Conservation (phyloP, 1,140 invertebrate genomes). For the Drosophila ohnishii region DNA sequence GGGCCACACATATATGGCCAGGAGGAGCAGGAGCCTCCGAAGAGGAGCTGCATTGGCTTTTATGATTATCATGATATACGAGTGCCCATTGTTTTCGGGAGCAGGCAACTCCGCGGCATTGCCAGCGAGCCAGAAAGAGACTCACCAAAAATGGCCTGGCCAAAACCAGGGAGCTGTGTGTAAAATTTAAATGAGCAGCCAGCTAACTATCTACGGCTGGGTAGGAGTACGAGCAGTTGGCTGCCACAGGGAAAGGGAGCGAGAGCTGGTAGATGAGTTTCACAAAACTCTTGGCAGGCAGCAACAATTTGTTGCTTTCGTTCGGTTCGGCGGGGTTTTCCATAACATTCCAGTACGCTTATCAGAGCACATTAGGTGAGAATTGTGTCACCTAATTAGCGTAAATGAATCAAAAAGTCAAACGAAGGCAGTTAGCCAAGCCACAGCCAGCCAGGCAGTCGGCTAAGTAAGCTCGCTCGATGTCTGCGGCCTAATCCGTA, state of each 20-base stretch:
- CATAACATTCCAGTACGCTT: constrained; percentile 65
- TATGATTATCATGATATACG: constrained; percentile 81
- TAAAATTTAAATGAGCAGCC: constrained; percentile 79
- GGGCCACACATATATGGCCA: constrained; percentile 53
- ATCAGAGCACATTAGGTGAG: constrained; percentile 82
- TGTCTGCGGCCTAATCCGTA: constrained; percentile 57
- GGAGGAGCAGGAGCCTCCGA: constrained; percentile 43
- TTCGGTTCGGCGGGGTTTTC: constrained; percentile 37
- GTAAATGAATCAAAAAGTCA: constrained; percentile 79
- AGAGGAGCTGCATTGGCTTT: constrained; percentile 53
- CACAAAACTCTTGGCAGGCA: constrained; percentile 56
- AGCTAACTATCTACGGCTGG: constrained; percentile 27
- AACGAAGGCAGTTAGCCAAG: constrained; percentile 51
- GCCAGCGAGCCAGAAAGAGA: constrained; percentile 31
- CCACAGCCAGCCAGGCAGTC: constrained; percentile 10
- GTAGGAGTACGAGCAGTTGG: constrained; percentile 4
- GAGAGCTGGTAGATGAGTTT: constrained; percentile 22
- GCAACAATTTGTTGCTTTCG: constrained; percentile 67
- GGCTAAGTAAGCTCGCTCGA: background rate
- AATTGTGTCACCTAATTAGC: constrained; percentile 83
- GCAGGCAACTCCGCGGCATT: constrained; percentile 45
- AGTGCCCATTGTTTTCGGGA: constrained; percentile 77
- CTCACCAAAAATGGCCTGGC: constrained; percentile 72
- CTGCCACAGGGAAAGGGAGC: constrained; percentile 12
- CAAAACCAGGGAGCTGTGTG: constrained; percentile 60